Evolutionary conservation across 2,113 vertebrate genomes (phyloP).

Genomic region (Chloropsis cyanopogon): DNA sequence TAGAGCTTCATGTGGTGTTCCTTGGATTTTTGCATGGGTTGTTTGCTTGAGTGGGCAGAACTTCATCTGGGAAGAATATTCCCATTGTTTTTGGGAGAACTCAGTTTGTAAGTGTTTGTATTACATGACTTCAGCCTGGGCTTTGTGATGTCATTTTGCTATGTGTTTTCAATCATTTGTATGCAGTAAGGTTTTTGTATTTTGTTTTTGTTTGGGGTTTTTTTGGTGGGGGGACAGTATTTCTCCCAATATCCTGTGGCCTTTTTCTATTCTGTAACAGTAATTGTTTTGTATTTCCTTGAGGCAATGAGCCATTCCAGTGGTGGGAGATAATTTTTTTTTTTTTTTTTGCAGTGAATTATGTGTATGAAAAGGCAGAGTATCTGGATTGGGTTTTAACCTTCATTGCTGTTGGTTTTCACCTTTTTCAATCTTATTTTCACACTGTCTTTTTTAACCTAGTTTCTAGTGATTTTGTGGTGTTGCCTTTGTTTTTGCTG

Average conservation of each 20-base stretch:
- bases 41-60: neutral
- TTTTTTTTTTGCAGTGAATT: neutral
- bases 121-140: neutral
- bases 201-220: neutral
- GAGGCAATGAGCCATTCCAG: neutral
- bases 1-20: neutral
- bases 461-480: neutral
- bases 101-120: neutral
- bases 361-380: neutral
- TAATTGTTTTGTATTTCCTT: conserved; percentile 24
- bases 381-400: neutral
- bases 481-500: neutral
- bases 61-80: neutral
- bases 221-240: neutral
- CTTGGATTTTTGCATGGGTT: neutral
- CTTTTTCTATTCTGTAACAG: neutral
- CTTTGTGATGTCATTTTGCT: neutral
- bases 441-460: neutral
- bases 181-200: neutral
- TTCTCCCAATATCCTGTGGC: neutral
- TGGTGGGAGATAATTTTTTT: neutral
- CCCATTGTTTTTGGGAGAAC: neutral
- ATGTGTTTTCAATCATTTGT: neutral
- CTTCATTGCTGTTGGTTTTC: neutral
- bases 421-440: neutral